Base-by-base conservation (phyloP, 2,888 invertebrate genomes). In the Agriotes lineatus region DNA sequence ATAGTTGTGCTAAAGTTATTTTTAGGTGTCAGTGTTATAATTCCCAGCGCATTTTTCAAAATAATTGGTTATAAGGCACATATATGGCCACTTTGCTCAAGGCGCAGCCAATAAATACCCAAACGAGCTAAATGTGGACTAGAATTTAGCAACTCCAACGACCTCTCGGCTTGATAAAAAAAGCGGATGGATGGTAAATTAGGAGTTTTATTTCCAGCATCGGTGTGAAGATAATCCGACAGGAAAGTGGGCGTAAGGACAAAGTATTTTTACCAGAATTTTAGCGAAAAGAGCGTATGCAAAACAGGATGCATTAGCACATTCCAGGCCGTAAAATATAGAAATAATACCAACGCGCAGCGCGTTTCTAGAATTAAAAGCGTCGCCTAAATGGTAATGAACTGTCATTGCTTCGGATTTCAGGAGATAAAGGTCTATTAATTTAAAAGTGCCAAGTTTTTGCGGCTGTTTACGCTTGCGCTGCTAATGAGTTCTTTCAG, bases 231-330 rank as follows among this genome's bases (percentile, higher is more conserved):
- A 39, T 39, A 39, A 39, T 39, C 14, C 14, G 37, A 9, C 2
- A 12, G n/a, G 6, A 14, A n/a, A 12, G 37, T 39, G 12, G 37
- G 37, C 37, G 37, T 39, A 39, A 39, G 37, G 37, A 39, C 37
- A 45, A 45, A 18, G 20, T 20, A 45, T 45, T 45, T 44, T 44
- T 45, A 2, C 7, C 20, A 39, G 19, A 45, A 45, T 19, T 45
- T 45, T 20, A 45, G n/a, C 45, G 9, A 45, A 45, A 45, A 45
- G 19, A 45, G 19, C 45, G 20, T 19, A 45, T 45, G 45, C 45
- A 45, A 45, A 45, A 45, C 45, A 45, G 20, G 37, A 45, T 19
- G n/a, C 45, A 45, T 45, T 45, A 45, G n/a, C 45, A 45, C 45
- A 45, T 45, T 20, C 45, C 2, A 20, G 20, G n/a, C 10, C 14